Evolutionary conservation across 2,888 invertebrate genomes (phyloP).

Genomic region (Conus canariensis): DNA sequence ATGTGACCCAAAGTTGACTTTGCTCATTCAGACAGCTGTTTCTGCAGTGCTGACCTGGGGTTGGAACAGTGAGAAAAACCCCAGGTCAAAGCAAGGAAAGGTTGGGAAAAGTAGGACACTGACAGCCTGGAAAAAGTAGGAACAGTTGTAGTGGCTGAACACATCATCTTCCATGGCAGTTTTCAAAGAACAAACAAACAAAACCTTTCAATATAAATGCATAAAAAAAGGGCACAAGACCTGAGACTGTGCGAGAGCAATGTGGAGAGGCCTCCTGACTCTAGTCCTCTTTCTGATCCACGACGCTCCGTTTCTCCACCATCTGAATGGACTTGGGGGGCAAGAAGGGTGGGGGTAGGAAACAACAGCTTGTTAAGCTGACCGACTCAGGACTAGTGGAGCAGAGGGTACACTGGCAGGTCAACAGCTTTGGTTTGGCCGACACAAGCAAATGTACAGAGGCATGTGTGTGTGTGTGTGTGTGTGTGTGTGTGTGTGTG

Average conservation of each 20-base stretch:
- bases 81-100: too few species aligned
- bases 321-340: too few species aligned
- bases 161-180: not conserved
- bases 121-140: too few species aligned
- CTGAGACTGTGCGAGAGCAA: not conserved
- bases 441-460: not conserved
- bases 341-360: too few species aligned
- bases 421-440: conserved; percentile 13
- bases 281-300: not conserved
- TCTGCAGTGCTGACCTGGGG: too few species aligned
- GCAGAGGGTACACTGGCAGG: not conserved
- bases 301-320: too few species aligned
- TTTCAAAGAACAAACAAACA: not conserved
- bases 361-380: not conserved
- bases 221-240: not conserved
- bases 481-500: not conserved
- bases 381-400: not conserved
- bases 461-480: not conserved
- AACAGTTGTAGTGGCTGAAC: too few species aligned
- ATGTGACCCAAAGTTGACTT: too few species aligned
- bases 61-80: too few species aligned
- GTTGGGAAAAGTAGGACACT: too few species aligned
- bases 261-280: not conserved
- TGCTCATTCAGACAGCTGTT: too few species aligned
- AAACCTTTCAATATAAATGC: not conserved